Evolutionary conservation across 2,113 vertebrate genomes (phyloP).

Genomic region (Myotis lucifugus): DNA sequence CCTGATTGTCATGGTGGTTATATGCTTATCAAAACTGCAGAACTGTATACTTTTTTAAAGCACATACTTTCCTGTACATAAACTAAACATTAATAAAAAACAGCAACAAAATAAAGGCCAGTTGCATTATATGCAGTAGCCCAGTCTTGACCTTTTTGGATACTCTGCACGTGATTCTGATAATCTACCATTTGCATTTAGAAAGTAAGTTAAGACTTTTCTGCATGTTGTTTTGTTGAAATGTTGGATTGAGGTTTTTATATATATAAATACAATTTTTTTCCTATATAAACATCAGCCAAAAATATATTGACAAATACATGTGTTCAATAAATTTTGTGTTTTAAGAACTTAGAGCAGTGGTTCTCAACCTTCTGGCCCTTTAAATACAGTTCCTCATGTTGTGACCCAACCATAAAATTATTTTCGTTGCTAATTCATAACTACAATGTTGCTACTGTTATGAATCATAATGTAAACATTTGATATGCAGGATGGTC

Average conservation of each 20-base stretch:
- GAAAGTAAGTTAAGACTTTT: constrained; percentile 35
- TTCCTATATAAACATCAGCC: constrained; percentile 50
- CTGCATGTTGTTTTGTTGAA: constrained; percentile 57
- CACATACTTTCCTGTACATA: neutral
- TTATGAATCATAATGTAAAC: too few species aligned
- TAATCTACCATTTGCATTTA: neutral
- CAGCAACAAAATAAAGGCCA: neutral
- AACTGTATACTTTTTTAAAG: neutral
- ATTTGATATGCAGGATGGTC: too few species aligned
- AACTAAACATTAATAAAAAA: constrained; percentile 27
- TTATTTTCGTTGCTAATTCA: too few species aligned
- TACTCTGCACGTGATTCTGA: neutral
- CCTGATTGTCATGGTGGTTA: neutral
- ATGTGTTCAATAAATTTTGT: constrained; percentile 40
- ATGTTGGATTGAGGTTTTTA: constrained; percentile 46
- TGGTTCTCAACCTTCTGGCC: too few species aligned
- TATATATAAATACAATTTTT: constrained; percentile 48
- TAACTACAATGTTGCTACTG: too few species aligned
- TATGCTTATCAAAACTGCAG: neutral
- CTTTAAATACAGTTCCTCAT: too few species aligned
- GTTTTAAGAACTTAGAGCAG: constrained; percentile 53
- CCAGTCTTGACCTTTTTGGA: neutral
- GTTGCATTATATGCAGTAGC: neutral
- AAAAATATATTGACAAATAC: constrained; percentile 65
- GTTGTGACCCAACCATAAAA: too few species aligned